A percentile compares a stretch with the other conserved stretches of the same genome.
phyloP scores from a whole-genome alignment of 2,797 vertebrate genomes.

The Sphenopsis melanotis region DNA sequence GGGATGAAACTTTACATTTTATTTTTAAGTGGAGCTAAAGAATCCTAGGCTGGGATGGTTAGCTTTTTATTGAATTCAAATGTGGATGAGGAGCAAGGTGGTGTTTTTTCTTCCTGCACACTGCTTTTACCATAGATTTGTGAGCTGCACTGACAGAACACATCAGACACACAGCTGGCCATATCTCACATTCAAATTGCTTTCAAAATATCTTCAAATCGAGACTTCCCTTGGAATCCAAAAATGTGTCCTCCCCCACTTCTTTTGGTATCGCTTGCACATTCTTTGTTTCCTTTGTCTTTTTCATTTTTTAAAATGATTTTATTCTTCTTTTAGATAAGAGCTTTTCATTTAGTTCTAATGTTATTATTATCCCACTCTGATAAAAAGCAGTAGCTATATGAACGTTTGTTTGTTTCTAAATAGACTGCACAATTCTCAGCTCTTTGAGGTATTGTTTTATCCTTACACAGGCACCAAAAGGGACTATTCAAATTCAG shows the following conservation, averaged over 20 bases:
- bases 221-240: conserved; percentile 91
- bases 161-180: not conserved
- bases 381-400: not conserved
- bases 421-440: not conserved
- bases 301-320: not conserved
- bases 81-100: not conserved
- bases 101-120: not conserved
- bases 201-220: conserved; percentile 95
- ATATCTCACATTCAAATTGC: conserved; percentile 88
- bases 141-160: not conserved
- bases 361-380: not conserved
- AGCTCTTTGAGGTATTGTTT: not conserved
- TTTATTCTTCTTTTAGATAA: not conserved
- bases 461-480: not conserved
- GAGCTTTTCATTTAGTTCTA: not conserved
- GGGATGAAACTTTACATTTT: not conserved
- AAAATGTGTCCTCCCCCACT: conserved; percentile 57
- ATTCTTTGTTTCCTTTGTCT: not conserved
- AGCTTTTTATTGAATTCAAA: not conserved
- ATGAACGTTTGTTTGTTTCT: not conserved
- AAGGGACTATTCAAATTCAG: not conserved
- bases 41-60: not conserved
- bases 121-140: not conserved
- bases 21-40: not conserved
- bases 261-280: not conserved